A percentile compares a stretch with the other conserved stretches of the same genome.
phyloP scores from a whole-genome alignment of 2,888 invertebrate species.

The Pandemis cinnamomeana region DNA sequence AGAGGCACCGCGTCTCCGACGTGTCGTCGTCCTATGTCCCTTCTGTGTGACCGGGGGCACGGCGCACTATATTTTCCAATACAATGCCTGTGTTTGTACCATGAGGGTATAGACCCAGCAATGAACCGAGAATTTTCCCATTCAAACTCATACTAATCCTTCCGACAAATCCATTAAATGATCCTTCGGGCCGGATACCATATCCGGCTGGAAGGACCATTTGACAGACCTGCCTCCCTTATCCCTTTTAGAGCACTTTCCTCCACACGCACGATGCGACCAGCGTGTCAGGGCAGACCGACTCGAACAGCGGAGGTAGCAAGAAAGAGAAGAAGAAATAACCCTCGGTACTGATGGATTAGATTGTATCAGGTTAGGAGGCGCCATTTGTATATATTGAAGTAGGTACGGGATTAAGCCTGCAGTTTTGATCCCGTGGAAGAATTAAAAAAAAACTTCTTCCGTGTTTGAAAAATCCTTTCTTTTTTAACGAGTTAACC shows the following conservation, averaged over 20 bases:
- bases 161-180: not conserved
- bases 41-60: too few species aligned
- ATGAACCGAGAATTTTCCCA: not conserved
- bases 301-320: not conserved
- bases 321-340: constrained; percentile 9
- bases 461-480: too few species aligned
- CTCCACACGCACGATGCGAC: not conserved
- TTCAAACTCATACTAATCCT: not conserved
- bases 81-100: too few species aligned
- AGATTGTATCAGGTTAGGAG: not conserved
- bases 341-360: not conserved
- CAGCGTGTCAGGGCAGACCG: not conserved
- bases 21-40: too few species aligned
- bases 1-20: too few species aligned
- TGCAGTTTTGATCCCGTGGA: too few species aligned
- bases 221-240: not conserved
- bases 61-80: too few species aligned
- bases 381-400: too few species aligned
- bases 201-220: not conserved
- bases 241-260: not conserved
- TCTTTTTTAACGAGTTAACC: too few species aligned
- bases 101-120: too few species aligned
- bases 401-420: too few species aligned
- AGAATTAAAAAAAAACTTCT: too few species aligned
- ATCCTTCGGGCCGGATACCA: not conserved